A percentile compares a stretch with the other conserved stretches of the same genome.
phyloP scores from a whole-genome alignment of 2,797 vertebrate species.

The Hylomyscus alleni region DNA sequence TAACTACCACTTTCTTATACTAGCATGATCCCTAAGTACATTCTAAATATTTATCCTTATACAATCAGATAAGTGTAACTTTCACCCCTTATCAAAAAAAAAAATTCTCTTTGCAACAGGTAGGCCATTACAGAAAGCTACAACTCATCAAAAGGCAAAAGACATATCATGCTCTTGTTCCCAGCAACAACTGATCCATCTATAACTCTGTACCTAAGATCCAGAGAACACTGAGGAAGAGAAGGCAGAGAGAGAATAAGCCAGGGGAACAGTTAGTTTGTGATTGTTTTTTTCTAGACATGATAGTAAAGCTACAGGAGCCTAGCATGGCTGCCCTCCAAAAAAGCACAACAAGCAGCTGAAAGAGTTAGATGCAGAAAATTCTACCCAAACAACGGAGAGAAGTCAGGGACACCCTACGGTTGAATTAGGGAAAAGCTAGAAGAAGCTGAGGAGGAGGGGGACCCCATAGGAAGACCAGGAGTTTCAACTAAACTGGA shows the following conservation, averaged over 20 bases:
- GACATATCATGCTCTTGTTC: too few species aligned
- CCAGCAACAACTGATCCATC: neutral
- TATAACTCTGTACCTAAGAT: neutral
- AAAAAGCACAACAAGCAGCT: too few species aligned
- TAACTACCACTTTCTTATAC: neutral
- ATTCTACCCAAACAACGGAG: too few species aligned
- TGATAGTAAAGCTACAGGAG: neutral
- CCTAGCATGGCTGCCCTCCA: too few species aligned
- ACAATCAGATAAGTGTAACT: neutral
- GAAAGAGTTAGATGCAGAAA: too few species aligned
- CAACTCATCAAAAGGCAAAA: neutral
- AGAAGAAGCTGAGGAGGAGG: too few species aligned
- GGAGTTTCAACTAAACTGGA: too few species aligned
- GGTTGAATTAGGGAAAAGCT: too few species aligned
- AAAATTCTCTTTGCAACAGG: too few species aligned
- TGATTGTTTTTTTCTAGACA: neutral
- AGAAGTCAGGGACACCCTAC: too few species aligned
- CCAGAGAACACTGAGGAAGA: too few species aligned
- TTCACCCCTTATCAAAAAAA: neutral
- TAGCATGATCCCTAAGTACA: neutral
- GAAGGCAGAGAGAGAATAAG: neutral
- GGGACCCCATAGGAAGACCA: too few species aligned
- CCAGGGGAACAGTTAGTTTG: neutral
- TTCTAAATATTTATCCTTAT: neutral
- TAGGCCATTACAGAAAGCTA: neutral